Conservation (phyloP, 1,140 invertebrate genomes). For the Leptinotarsa undecemlineata region DNA sequence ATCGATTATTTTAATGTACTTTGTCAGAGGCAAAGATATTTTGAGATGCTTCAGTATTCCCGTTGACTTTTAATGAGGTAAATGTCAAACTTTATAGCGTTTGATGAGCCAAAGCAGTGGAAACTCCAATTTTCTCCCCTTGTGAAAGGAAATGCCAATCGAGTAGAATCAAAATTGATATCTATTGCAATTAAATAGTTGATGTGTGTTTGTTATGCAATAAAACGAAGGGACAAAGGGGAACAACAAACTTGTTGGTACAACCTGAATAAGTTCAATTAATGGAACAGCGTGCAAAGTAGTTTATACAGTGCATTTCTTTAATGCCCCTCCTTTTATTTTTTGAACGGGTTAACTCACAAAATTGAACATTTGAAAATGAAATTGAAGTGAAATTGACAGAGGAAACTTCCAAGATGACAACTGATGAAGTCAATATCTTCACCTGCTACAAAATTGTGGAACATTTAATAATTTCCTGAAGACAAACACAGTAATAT, state of each 20-base stretch:
- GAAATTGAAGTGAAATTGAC: too few relatives aligned
- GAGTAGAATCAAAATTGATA: neutral
- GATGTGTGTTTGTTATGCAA: neutral
- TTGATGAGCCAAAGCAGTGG: slow-evolving; percentile 2
- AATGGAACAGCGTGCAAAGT: too few relatives aligned
- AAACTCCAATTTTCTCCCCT: neutral
- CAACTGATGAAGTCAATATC: too few relatives aligned
- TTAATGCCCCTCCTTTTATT: too few relatives aligned
- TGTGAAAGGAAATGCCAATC: slow-evolving; percentile 1
- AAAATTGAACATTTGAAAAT: too few relatives aligned
- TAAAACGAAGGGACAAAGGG: neutral
- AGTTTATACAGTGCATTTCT: too few relatives aligned
- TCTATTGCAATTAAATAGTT: neutral
- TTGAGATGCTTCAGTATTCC: neutral
- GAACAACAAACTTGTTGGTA: neutral
- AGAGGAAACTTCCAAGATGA: too few relatives aligned
- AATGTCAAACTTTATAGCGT: slow-evolving; percentile 7
- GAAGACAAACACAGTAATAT: too few relatives aligned
- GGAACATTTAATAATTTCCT: too few relatives aligned
- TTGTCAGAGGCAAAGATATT: neutral
- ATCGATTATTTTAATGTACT: neutral
- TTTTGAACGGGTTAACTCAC: too few relatives aligned
- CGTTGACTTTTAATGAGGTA: slow-evolving; percentile 17
- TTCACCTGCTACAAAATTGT: too few relatives aligned
- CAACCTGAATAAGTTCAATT: neutral